phyloP scores from a whole-genome alignment of 2,888 invertebrate species.

The Belgica antarctica region DNA sequence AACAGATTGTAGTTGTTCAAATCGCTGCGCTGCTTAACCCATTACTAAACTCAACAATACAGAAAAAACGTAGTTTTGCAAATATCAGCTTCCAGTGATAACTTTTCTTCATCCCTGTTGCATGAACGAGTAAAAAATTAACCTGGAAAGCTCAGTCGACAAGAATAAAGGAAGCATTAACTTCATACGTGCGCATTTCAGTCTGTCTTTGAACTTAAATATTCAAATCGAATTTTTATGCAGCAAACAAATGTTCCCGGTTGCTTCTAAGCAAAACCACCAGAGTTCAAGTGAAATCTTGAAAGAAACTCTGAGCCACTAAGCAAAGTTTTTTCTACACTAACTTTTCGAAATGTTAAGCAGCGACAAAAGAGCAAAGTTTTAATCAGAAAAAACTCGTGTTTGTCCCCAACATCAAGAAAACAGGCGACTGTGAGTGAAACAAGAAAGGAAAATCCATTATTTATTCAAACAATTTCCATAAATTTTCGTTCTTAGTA shows the following conservation, averaged over 20 bases:
- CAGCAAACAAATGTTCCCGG: conserved; percentile 38
- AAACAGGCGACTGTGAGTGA: not conserved
- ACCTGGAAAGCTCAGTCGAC: conserved; percentile 41
- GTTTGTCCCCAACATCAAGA: not conserved
- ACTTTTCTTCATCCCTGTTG: too few relatives aligned
- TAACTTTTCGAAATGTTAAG: not conserved
- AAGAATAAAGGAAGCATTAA: conserved; percentile 42
- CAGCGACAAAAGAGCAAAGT: conserved; percentile 9
- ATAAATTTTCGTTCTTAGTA: conserved; percentile 40
- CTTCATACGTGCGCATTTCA: conserved; percentile 38
- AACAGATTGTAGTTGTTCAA: too few relatives aligned
- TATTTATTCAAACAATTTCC: conserved; percentile 42
- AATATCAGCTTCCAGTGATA: too few relatives aligned
- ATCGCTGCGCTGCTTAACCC: too few relatives aligned
- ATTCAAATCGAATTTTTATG: conserved; percentile 44
- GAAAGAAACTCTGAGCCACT: conserved; percentile 1
- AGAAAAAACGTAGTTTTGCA: too few relatives aligned
- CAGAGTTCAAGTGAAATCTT: not conserved
- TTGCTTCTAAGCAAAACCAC: not conserved
- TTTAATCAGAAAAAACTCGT: conserved; percentile 26
- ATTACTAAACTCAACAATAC: too few relatives aligned
- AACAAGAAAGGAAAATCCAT: conserved; percentile 24
- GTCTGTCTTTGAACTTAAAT: not conserved
- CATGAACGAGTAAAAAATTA: too few relatives aligned
- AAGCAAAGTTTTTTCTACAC: not conserved